Evolutionary conservation across 2,797 vertebrate genomes (phyloP).

Genomic region (Tolypeutes matacus): DNA sequence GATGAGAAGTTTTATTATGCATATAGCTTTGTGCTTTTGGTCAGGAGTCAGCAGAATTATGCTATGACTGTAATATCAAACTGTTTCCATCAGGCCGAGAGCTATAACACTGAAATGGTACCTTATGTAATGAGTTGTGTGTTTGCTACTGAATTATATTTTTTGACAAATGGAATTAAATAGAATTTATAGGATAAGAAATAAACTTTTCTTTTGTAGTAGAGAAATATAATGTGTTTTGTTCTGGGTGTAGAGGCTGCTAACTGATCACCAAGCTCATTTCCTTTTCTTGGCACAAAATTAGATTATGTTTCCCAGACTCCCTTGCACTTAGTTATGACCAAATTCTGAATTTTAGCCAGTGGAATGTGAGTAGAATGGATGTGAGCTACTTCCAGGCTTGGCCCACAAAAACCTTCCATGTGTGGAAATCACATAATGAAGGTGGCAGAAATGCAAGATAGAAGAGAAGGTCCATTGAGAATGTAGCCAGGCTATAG

Average conservation of each 20-base stretch:
- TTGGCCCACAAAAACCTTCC: not conserved
- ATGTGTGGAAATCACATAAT: not conserved
- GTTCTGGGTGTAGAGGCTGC: not conserved
- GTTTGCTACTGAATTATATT: not conserved
- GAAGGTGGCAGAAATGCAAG: not conserved
- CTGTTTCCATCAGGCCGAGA: constrained; percentile 22
- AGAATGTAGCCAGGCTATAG: not conserved
- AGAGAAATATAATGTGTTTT: not conserved
- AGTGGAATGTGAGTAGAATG: not conserved
- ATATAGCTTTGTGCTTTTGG: not conserved
- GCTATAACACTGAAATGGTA: not conserved
- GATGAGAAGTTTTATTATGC: constrained; percentile 53
- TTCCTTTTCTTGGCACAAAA: not conserved
- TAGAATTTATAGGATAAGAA: not conserved
- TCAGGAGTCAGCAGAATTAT: constrained; percentile 23
- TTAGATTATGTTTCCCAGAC: constrained; percentile 24
- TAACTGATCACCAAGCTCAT: not conserved
- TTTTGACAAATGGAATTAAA: not conserved
- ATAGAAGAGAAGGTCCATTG: not conserved
- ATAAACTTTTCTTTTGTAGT: not conserved
- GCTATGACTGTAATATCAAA: constrained; percentile 10
- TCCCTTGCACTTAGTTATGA: constrained; percentile 19
- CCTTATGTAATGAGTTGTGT: not conserved
- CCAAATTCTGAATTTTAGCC: constrained; percentile 27
- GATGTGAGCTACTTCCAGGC: not conserved